Evolutionary conservation across 2,113 vertebrate species (phyloP).

Genomic region (Heterochromis multidens): DNA sequence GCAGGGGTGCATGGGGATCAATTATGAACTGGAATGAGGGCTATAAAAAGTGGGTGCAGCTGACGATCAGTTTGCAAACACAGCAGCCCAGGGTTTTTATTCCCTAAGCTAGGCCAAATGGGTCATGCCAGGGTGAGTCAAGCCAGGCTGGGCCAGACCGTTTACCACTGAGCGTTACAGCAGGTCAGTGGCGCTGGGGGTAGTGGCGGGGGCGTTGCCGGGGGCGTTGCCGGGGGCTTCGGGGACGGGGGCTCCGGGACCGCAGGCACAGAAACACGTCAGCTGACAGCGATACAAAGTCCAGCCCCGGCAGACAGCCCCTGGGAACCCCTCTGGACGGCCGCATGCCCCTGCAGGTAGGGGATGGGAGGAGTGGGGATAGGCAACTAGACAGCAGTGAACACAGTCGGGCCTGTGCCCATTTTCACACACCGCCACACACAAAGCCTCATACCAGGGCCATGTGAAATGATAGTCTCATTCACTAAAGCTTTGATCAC

Average conservation of each 20-base stretch:
- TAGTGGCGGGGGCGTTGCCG: constrained; percentile 61
- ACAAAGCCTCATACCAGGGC: constrained; percentile 10
- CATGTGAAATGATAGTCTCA: background rate
- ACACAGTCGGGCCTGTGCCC: constrained; percentile 35
- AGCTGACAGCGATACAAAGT: constrained; percentile 76
- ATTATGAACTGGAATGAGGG: constrained; percentile 39
- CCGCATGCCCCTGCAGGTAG: constrained; percentile 74
- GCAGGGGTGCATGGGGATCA: background rate
- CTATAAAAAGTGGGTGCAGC: constrained; percentile 15
- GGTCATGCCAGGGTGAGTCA: constrained; percentile 51
- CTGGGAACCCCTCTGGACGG: constrained; percentile 73
- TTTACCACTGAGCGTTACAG: constrained; percentile 77
- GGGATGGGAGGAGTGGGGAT: constrained; percentile 62
- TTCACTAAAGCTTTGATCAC: constrained; percentile 27
- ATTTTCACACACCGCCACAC: constrained; percentile 30
- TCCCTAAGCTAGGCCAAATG: constrained; percentile 15
- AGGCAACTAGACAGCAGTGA: constrained; percentile 71
- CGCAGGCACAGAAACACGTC: constrained; percentile 78
- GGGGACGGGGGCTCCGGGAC: constrained; percentile 70
- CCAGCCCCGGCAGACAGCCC: constrained; percentile 79
- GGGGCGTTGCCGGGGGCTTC: constrained; percentile 73
- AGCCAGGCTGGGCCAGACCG: constrained; percentile 35
- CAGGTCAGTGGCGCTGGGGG: constrained; percentile 74
- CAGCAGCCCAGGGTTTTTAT: constrained; percentile 41
- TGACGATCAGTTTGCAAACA: constrained; percentile 61